These are phyloP conservation scores for Vulpes lagopus DNA, from an alignment of 2,113 vertebrate species.

Conservation along the genomic window DNA sequence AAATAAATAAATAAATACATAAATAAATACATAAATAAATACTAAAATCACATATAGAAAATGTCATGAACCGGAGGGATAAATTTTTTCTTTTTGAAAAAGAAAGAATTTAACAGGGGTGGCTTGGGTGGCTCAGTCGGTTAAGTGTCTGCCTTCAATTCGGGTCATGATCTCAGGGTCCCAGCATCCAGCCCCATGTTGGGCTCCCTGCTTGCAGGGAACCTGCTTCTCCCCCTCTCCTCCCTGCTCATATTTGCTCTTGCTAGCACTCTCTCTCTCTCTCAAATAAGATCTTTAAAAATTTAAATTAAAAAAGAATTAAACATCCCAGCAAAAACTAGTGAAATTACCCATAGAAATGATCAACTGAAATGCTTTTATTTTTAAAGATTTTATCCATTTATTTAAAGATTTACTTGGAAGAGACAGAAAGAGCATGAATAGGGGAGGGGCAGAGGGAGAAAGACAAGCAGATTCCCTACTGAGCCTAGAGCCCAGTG, in stretches of 20 bases:
- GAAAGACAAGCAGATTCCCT: background rate
- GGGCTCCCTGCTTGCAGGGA: too few relatives aligned
- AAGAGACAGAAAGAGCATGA: background rate
- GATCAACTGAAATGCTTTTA: background rate
- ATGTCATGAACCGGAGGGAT: background rate
- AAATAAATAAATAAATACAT: background rate
- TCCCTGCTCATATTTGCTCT: too few relatives aligned
- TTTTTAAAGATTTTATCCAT: too few relatives aligned
- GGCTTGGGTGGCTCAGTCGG: too few relatives aligned
- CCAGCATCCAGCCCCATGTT: too few relatives aligned
- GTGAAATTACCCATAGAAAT: background rate
- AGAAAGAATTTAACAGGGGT: too few relatives aligned
- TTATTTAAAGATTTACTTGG: background rate
- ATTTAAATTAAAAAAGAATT: background rate
- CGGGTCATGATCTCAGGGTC: too few relatives aligned
- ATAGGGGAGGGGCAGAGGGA: background rate
- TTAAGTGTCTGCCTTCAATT: background rate
- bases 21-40: background rate
- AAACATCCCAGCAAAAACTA: slow-evolving; percentile 28
- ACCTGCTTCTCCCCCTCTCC: too few relatives aligned
- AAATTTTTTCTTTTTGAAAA: background rate
- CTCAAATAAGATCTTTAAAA: too few relatives aligned
- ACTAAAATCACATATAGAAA: background rate
- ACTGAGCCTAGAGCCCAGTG: background rate
- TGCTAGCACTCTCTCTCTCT: too few relatives aligned